A percentile compares a stretch with the other conserved stretches of the same genome.
These are phyloP conservation scores for Cheilosia impressa DNA, from an alignment of 2,888 invertebrate species.

Conservation along the genomic window DNA sequence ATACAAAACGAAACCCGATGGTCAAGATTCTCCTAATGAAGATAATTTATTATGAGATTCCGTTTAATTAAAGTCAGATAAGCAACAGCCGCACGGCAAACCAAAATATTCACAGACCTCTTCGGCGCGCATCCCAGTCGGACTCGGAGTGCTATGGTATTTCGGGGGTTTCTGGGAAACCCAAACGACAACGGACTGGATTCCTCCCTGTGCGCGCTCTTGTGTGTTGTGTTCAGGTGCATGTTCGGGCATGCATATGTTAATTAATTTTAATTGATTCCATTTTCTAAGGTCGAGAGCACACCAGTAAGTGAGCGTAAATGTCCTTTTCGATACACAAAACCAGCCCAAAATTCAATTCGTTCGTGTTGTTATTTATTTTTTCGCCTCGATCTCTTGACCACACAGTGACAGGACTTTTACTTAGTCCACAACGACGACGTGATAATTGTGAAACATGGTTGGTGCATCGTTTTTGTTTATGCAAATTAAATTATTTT, in stretches of 20 bases:
- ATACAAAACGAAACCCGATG: constrained; percentile 76
- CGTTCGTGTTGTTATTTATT: background rate
- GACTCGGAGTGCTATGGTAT: constrained; percentile 67
- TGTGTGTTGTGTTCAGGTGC: constrained; percentile 65
- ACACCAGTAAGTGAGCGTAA: constrained; percentile 26
- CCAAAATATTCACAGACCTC: constrained; percentile 66
- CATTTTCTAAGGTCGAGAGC: constrained; percentile 50
- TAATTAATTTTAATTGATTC: constrained; percentile 78
- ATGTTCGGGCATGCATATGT: constrained; percentile 76
- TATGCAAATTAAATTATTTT: constrained; percentile 58
- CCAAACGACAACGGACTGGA: constrained; percentile 43
- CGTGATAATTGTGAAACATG: constrained; percentile 61
- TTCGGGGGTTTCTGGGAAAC: constrained; percentile 72
- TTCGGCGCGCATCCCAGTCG: background rate
- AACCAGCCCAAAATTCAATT: constrained; percentile 29
- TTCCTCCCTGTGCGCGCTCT: constrained; percentile 26
- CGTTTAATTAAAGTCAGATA: constrained; percentile 84
- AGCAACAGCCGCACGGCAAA: constrained; percentile 74
- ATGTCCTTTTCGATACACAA: constrained; percentile 50
- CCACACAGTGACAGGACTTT: constrained; percentile 21
- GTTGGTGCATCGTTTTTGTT: constrained; percentile 49
- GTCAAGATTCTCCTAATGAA: constrained; percentile 81
- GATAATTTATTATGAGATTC: constrained; percentile 84
- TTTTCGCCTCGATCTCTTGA: background rate
- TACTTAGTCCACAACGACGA: constrained; percentile 20